Conservation (phyloP, 2,797 vertebrate species). For the Tenualosa thibaudeaui region DNA sequence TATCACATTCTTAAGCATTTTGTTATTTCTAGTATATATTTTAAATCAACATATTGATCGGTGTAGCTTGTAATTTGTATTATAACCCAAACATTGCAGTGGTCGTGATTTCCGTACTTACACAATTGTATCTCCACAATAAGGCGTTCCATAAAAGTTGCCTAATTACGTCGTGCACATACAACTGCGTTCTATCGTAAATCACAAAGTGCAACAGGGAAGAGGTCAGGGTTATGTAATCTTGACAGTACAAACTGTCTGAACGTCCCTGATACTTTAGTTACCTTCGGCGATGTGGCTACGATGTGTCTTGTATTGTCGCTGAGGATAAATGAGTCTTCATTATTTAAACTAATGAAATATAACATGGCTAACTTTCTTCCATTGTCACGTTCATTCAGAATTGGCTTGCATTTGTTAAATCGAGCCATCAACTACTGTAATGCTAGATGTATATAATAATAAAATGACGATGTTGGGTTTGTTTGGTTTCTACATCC, state of each 20-base stretch:
- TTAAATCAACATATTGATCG: background rate
- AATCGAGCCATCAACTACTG: too few species aligned
- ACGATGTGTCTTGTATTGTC: background rate
- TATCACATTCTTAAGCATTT: background rate
- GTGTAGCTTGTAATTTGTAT: background rate
- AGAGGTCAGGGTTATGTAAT: slow-evolving; percentile 73
- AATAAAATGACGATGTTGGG: too few species aligned
- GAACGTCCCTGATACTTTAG: slow-evolving; percentile 29
- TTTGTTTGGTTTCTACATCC: too few species aligned
- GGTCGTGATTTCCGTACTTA: background rate
- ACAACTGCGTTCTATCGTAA: slow-evolving; percentile 37
- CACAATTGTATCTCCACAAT: slow-evolving; percentile 21
- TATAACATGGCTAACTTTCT: too few species aligned
- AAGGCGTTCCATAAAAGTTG: slow-evolving; percentile 40
- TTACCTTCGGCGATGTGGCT: slow-evolving; percentile 28
- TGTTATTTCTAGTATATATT: background rate
- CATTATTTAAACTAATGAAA: background rate
- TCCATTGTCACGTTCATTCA: too few species aligned
- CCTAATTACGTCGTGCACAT: slow-evolving; percentile 29
- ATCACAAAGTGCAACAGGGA: slow-evolving; percentile 54
- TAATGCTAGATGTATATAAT: too few species aligned
- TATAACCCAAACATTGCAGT: background rate
- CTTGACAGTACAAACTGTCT: slow-evolving; percentile 27
- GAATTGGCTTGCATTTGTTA: too few species aligned
- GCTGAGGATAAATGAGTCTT: background rate